These are phyloP conservation scores for Neodiprion fabricii DNA, from an alignment of 1,140 invertebrate species.

Conservation along the genomic window DNA sequence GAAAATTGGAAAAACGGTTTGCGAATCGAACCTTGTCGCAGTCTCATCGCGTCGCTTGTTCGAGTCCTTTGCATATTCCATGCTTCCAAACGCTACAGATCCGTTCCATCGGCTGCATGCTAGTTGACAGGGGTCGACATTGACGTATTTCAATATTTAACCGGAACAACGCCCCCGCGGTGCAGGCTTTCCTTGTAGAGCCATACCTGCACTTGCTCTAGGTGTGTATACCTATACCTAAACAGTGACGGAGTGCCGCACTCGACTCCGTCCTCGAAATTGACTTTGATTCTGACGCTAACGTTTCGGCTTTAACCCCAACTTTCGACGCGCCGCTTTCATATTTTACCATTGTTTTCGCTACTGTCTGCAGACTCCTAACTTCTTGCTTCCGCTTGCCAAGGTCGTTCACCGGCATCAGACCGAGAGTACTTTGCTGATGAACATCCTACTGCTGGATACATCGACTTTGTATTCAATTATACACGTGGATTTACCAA, in stretches of 20 bases:
- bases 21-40: neutral
- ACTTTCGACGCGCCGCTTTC: neutral
- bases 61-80: neutral
- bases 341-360: too few species aligned
- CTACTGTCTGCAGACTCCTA: too few species aligned
- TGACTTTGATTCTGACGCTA: constrained; percentile 7
- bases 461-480: too few species aligned
- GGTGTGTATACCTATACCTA: neutral
- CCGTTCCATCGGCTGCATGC: constrained; percentile 10
- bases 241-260: neutral
- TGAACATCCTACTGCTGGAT: too few species aligned
- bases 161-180: neutral
- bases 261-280: neutral
- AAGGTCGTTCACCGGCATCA: too few species aligned
- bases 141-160: constrained; percentile 19
- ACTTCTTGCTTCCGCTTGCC: too few species aligned
- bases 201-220: too few species aligned
- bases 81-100: neutral
- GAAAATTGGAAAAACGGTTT: too few species aligned
- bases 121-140: constrained; percentile 23
- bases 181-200: too few species aligned
- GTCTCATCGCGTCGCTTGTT: neutral
- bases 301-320: neutral
- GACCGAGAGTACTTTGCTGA: too few species aligned
- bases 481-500: too few species aligned